Conservation (phyloP, 2,113 vertebrate genomes). For the Takifugu bimaculatus region DNA sequence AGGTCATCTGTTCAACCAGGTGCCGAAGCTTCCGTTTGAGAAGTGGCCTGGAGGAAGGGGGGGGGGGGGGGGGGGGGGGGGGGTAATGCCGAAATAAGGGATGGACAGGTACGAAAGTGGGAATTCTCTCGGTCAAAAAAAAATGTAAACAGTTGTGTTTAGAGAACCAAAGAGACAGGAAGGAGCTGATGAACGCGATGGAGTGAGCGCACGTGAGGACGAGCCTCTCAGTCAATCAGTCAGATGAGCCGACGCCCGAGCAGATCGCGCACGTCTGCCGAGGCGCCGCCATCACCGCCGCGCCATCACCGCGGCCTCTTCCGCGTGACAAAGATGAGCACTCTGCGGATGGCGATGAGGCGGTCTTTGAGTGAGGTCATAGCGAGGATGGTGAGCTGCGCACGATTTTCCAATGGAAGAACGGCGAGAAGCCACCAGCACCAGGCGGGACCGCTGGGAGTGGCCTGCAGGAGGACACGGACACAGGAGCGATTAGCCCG, state of each 20-base stretch:
- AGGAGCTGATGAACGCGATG: neutral
- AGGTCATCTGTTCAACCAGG: neutral
- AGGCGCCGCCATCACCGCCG: too few relatives aligned
- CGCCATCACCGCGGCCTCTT: conserved; percentile 81
- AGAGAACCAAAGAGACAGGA: neutral
- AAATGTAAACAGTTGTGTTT: neutral
- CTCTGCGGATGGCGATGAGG: conserved; percentile 82
- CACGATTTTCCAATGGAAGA: conserved; percentile 83
- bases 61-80: too few relatives aligned
- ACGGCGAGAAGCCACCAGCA: conserved; percentile 92
- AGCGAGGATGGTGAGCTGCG: conserved; percentile 86
- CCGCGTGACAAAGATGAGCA: conserved; percentile 86
- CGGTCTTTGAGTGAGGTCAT: conserved; percentile 88
- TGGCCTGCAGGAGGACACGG: conserved; percentile 65
- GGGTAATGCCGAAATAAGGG: neutral
- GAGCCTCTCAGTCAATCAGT: neutral
- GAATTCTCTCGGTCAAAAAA: neutral
- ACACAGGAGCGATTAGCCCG: too few relatives aligned
- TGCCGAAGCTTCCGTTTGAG: neutral
- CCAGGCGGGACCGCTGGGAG: conserved; percentile 86
- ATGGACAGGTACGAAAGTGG: neutral
- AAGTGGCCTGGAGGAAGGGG: neutral
- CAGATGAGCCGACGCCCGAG: neutral
- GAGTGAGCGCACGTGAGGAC: neutral
- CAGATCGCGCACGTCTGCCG: too few relatives aligned